Percentiles rank a stretch among this genome's conserved stretches.
Evolutionary conservation across 1,140 invertebrate genomes (phyloP).

Genomic region (Sminthurides bifidus): DNA sequence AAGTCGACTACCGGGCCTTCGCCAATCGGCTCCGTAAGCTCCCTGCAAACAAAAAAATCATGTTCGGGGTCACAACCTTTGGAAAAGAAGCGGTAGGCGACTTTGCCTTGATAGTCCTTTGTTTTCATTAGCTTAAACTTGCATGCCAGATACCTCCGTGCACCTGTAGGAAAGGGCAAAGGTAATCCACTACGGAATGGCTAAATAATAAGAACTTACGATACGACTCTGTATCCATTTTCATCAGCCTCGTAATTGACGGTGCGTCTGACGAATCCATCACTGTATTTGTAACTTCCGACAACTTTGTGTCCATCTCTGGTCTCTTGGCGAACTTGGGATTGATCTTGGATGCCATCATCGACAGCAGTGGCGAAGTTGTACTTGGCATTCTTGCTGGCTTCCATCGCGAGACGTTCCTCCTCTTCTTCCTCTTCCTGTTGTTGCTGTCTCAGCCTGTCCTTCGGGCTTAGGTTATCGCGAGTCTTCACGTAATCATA

Average conservation of each 20-base stretch:
- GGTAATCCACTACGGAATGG: background rate
- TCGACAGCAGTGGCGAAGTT: constrained; percentile 39
- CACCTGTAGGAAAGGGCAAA: too few species aligned
- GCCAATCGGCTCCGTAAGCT: constrained; percentile 40
- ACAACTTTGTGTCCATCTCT: constrained; percentile 37
- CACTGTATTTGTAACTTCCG: constrained; percentile 45
- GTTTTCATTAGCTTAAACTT: background rate
- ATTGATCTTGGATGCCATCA: constrained; percentile 43
- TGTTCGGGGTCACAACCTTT: background rate
- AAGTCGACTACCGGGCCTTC: constrained; percentile 40
- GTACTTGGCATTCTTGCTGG: constrained; percentile 39
- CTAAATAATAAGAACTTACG: constrained; percentile 35
- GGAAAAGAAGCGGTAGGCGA: too few species aligned
- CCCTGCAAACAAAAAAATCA: constrained; percentile 34
- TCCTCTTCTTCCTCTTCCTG: constrained; percentile 10
- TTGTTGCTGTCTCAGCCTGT: too few species aligned
- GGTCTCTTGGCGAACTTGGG: constrained; percentile 40
- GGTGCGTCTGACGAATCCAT: constrained; percentile 44
- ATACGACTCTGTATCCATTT: constrained; percentile 45
- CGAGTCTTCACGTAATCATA: too few species aligned
- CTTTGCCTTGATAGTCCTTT: too few species aligned
- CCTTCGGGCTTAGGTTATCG: too few species aligned
- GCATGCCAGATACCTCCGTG: background rate
- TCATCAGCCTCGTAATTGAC: constrained; percentile 46
- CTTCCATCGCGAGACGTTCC: constrained; percentile 21